Base-by-base conservation (phyloP, 1,140 invertebrate species). In the Telenomus remus region DNA sequence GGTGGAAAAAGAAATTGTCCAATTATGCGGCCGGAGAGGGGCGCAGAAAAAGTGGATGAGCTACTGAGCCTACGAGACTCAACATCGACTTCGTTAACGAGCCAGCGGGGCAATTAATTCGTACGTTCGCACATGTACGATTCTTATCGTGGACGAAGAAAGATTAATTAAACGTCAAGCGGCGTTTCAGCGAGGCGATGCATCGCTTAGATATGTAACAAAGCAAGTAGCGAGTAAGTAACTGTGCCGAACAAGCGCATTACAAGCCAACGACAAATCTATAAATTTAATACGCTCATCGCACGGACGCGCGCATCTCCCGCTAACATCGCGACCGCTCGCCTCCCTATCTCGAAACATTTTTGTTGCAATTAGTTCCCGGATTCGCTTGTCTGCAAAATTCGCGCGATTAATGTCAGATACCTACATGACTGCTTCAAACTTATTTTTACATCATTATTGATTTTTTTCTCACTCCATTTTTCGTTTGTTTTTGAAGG, bases 101-200 rank as follows among this genome's bases (percentile, higher is more conserved):
- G 68, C 68, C 66, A 63, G 61, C 54, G 49, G 57, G 66, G 71
- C 70, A 78, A 78, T 78, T 78, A 78, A 78, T 78, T 78, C 66
- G 65, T 74, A 78, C 64, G 65, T 78, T 78, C 63, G 69, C 76
- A 60, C 73, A 76, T 76, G 73, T 78, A 66, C 61, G 65, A 74
- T 74, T 53, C 61, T 66, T 70, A 78, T 78, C 70, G 65, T 9
- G 71, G 47, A 74, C 57, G 71, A 74, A 74, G 68, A 68, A 61
- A 77, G 76, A 78, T 74, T 74, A 69, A 78, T 78, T 78, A 70
- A 78, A 68, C 66, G 57, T 78, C 57, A 50, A 70, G 65, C 63
- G 39, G 70, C 65, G 65, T 70, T 78, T 74, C 63, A 50, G 60
- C 70, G 15, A 39, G 65, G 34, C 60, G 60, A 70, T 70, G 61